Conservation (phyloP, 2,113 vertebrate species). For the Ptychochromis oligacanthus region DNA sequence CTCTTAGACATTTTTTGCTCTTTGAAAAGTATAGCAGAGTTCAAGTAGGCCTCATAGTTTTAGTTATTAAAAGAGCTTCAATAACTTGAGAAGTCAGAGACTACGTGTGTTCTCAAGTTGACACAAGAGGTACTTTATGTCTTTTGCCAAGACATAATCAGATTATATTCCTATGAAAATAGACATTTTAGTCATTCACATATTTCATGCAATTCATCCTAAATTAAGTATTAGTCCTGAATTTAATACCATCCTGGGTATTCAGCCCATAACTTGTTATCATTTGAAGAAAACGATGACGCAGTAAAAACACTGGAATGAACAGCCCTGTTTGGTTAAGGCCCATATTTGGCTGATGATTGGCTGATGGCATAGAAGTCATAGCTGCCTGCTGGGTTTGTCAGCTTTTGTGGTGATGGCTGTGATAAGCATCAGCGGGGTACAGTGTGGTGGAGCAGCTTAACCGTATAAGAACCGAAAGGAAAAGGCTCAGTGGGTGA, state of each 20-base stretch:
- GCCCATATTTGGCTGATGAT: neutral
- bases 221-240: neutral
- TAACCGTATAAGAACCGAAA: conserved; percentile 1
- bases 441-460: conserved; percentile 29
- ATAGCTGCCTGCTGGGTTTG: conserved; percentile 26
- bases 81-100: conserved; percentile 9
- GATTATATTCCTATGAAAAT: conserved; percentile 31
- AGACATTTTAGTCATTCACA: conserved; percentile 13
- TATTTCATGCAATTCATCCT: neutral
- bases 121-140: conserved; percentile 6
- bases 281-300: conserved; percentile 2
- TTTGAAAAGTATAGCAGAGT: neutral
- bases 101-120: neutral
- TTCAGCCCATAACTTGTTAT: neutral
- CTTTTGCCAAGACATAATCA: conserved; percentile 14
- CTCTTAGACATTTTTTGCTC: neutral
- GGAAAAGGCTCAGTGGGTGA: conserved; percentile 30
- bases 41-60: conserved; percentile 18
- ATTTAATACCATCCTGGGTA: conserved; percentile 12
- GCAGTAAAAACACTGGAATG: conserved; percentile 4
- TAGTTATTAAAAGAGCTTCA: conserved; percentile 6
- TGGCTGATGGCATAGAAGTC: neutral
- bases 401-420: conserved; percentile 39
- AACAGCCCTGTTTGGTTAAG: conserved; percentile 7
- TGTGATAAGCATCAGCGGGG: conserved; percentile 41